phyloP scores from a whole-genome alignment of 2,797 vertebrate species.

The Lutjanus campechanus region DNA sequence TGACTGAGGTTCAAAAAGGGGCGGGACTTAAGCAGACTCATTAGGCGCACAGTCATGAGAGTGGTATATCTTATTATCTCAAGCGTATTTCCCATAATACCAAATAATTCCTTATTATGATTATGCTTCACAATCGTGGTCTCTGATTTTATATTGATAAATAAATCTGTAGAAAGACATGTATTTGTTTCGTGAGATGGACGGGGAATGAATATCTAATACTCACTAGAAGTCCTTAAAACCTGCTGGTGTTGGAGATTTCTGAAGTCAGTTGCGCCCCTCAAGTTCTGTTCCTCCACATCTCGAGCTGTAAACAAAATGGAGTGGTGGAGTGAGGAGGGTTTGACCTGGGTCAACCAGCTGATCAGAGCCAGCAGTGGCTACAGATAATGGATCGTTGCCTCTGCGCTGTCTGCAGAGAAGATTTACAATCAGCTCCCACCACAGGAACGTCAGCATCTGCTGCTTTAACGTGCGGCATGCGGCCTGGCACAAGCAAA shows the following conservation, averaged over 20 bases:
- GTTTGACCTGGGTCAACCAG: slow-evolving; percentile 26
- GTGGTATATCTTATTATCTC: background rate
- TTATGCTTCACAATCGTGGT: background rate
- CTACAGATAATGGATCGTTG: slow-evolving; percentile 60
- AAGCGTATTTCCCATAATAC: background rate
- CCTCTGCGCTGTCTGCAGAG: slow-evolving; percentile 39
- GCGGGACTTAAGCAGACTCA: no score
- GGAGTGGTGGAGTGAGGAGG: slow-evolving; percentile 18
- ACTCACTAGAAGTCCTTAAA: background rate
- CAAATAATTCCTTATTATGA: background rate
- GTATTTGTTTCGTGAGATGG: background rate
- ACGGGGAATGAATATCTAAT: slow-evolving; percentile 20
- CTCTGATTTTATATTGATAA: background rate
- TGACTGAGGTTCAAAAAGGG: no score
- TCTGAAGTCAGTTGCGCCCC: slow-evolving; percentile 10
- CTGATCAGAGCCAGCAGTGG: slow-evolving; percentile 40
- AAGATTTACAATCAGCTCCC: slow-evolving; percentile 53
- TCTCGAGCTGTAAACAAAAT: slow-evolving; percentile 23
- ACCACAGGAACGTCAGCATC: slow-evolving; percentile 35
- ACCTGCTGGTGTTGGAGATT: background rate
- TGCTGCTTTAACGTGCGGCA: slow-evolving; percentile 32
- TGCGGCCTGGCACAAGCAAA: slow-evolving; percentile 6
- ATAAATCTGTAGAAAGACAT: background rate
- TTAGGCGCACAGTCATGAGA: background rate
- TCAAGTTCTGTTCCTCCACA: slow-evolving; percentile 11